Percentiles rank a stretch among this genome's conserved stretches.
Evolutionary conservation across 2,888 invertebrate species (phyloP).

Genomic region (Himalopsyche japonica): DNA sequence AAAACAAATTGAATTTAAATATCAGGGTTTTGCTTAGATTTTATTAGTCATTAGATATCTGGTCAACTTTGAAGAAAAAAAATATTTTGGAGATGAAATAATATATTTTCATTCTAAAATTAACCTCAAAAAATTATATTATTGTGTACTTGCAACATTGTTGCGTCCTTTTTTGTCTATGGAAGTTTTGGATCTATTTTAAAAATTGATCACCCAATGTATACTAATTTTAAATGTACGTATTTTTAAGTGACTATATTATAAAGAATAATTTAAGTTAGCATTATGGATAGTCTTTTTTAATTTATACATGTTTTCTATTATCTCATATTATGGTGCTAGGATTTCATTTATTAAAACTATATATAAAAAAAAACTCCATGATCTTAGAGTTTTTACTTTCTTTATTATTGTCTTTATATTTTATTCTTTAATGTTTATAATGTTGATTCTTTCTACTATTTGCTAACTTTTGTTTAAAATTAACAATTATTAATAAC

Average conservation of each 20-base stretch:
- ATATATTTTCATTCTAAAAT: conserved; percentile 8
- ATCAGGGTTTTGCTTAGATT: conserved; percentile 32
- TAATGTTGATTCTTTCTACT: conserved; percentile 6
- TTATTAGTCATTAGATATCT: conserved; percentile 35
- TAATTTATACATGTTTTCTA: neutral
- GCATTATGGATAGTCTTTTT: neutral
- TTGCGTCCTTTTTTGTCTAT: neutral
- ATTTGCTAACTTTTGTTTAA: neutral
- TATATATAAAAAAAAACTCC: conserved; percentile 15
- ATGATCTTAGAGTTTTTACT: conserved; percentile 17
- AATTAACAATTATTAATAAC: neutral
- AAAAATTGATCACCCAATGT: conserved; percentile 25
- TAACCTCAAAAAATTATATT: neutral
- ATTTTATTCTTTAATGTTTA: conserved; percentile 22
- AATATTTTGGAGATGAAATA: neutral
- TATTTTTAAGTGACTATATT: neutral
- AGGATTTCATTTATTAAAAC: conserved; percentile 9
- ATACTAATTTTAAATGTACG: conserved; percentile 13
- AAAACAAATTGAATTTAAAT: conserved; percentile 12
- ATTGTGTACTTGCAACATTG: neutral
- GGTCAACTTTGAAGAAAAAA: conserved; percentile 27
- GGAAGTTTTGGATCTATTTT: conserved; percentile 21
- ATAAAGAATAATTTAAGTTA: neutral
- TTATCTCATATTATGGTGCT: conserved; percentile 21
- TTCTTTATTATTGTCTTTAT: conserved; percentile 11